Percentiles rank a stretch among this genome's conserved stretches.
phyloP scores from a whole-genome alignment of 2,888 invertebrate species.

The Eulithis prunata region DNA sequence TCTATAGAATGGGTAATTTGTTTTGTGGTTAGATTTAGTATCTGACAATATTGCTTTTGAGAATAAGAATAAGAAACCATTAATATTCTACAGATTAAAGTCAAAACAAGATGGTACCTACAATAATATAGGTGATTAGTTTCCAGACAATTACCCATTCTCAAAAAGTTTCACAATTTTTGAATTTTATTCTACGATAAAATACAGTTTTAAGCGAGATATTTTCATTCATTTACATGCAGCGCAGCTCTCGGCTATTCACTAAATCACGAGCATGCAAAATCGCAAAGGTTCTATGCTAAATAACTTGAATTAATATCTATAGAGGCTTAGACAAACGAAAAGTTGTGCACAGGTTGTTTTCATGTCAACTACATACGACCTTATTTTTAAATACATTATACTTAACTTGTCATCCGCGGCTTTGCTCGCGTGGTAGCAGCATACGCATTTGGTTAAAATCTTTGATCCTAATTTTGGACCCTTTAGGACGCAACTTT shows the following conservation, averaged over 20 bases:
- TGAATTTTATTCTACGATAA: constrained; percentile 35
- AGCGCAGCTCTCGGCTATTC: constrained; percentile 39
- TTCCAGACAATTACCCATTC: constrained; percentile 40
- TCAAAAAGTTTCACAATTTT: constrained; percentile 35
- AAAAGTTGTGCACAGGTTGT: background rate
- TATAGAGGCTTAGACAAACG: constrained; percentile 16
- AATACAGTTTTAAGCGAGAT: constrained; percentile 42
- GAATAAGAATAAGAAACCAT: background rate
- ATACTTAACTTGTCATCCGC: too few relatives aligned
- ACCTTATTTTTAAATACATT: too few relatives aligned
- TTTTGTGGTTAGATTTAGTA: too few relatives aligned
- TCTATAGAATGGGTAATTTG: too few relatives aligned
- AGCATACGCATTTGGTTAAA: too few relatives aligned
- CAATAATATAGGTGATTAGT: constrained; percentile 23
- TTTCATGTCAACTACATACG: too few relatives aligned
- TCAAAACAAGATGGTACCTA: constrained; percentile 22
- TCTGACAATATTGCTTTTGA: too few relatives aligned
- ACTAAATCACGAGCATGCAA: constrained; percentile 59
- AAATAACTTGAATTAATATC: constrained; percentile 62
- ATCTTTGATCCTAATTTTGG: too few relatives aligned
- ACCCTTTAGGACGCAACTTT: too few relatives aligned
- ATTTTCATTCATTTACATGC: constrained; percentile 49
- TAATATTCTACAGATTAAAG: constrained; percentile 20
- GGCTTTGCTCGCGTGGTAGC: too few relatives aligned
- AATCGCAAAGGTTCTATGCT: constrained; percentile 55